These are phyloP conservation scores for Urocitellus parryii DNA, from an alignment of 2,113 vertebrate genomes.

Conservation along the genomic window DNA sequence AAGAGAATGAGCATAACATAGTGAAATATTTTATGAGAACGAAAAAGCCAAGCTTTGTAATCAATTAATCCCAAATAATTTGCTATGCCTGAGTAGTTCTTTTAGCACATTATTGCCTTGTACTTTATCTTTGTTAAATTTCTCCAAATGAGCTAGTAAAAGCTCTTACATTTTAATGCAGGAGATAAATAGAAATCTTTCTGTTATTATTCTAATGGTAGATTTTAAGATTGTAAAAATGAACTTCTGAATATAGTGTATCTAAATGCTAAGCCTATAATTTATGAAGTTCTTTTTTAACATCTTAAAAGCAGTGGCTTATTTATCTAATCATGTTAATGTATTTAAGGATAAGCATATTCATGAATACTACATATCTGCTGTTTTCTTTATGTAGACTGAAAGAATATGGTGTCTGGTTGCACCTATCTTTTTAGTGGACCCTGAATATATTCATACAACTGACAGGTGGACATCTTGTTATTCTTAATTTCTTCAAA, in stretches of 20 bases:
- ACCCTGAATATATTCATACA: background rate
- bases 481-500: background rate
- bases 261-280: background rate
- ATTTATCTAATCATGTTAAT: background rate
- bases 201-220: background rate
- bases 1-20: background rate
- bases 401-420: background rate
- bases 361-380: background rate
- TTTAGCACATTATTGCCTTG: background rate
- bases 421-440: background rate
- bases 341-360: background rate
- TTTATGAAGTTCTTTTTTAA: background rate
- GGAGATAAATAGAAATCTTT: background rate
- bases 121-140: background rate
- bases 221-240: background rate
- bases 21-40: constrained; percentile 3
- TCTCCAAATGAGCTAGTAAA: background rate
- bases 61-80: background rate
- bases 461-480: background rate
- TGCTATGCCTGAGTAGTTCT: background rate
- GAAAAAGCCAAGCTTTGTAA: background rate
- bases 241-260: background rate
- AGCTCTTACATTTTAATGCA: background rate
- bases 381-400: background rate
- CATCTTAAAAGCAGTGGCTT: background rate